A percentile compares a stretch with the other conserved stretches of the same genome.
Evolutionary conservation across 2,888 invertebrate species (phyloP).

Genomic region (Meteorus colon): DNA sequence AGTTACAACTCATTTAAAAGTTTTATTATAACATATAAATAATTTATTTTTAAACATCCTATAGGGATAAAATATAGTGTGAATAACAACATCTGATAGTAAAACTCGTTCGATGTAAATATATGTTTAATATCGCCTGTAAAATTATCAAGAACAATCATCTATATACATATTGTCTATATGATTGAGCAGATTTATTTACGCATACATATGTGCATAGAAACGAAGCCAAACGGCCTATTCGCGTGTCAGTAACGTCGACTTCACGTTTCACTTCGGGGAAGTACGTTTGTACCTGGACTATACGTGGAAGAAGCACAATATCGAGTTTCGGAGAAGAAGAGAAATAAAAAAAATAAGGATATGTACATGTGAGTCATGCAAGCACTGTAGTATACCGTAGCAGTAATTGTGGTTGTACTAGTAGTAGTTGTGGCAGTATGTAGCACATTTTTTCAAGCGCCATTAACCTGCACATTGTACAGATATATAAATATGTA

Average conservation of each 20-base stretch:
- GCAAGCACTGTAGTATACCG: conserved; percentile 13
- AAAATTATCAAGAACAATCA: conserved; percentile 12
- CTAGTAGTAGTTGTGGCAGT: background rate
- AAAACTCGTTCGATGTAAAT: background rate
- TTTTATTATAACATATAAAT: background rate
- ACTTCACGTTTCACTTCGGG: conserved; percentile 16
- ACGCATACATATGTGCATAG: conserved; percentile 1
- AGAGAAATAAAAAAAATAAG: conserved; percentile 23
- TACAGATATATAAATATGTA: background rate
- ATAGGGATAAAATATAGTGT: background rate
- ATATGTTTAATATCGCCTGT: conserved; percentile 2
- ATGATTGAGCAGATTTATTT: background rate
- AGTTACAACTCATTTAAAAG: background rate
- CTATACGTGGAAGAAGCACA: conserved; percentile 57
- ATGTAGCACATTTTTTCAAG: background rate
- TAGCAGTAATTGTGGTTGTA: too few relatives aligned
- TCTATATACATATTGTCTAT: conserved; percentile 3
- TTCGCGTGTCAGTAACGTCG: conserved; percentile 36
- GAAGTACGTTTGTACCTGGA: conserved; percentile 17
- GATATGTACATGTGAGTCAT: conserved; percentile 38
- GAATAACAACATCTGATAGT: conserved; percentile 4
- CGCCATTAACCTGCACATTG: background rate
- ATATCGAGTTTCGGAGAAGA: conserved; percentile 57
- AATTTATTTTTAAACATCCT: background rate
- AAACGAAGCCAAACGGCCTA: background rate